phyloP scores from a whole-genome alignment of 1,140 invertebrate species.

The Drosophila bifasciata region DNA sequence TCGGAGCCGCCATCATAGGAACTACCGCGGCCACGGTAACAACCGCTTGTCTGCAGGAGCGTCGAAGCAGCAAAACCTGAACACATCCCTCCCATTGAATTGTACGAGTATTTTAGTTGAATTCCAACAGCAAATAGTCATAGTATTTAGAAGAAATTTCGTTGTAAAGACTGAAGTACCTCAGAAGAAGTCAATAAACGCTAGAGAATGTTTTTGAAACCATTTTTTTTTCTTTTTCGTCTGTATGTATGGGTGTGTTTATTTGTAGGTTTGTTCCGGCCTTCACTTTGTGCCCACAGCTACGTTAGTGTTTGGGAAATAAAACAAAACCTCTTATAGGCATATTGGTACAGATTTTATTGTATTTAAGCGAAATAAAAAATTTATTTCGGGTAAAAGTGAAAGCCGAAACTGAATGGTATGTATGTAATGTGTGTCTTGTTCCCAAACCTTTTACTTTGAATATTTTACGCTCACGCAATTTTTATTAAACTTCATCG shows the following conservation, averaged over 20 bases:
- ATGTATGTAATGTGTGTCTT: constrained; percentile 33
- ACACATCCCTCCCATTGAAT: constrained; percentile 11
- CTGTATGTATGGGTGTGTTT: constrained; percentile 11
- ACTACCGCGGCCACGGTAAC: constrained; percentile 71
- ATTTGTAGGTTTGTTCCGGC: constrained; percentile 23
- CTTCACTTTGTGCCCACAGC: constrained; percentile 33
- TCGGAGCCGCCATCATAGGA: constrained; percentile 72
- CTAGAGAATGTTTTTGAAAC: constrained; percentile 71
- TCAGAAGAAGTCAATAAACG: constrained; percentile 81
- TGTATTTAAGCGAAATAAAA: constrained; percentile 26
- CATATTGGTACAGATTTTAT: constrained; percentile 39
- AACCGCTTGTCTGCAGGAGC: constrained; percentile 64
- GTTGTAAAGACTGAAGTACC: constrained; percentile 83
- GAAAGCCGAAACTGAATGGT: constrained; percentile 41
- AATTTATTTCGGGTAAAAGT: constrained; percentile 19
- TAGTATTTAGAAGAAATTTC: constrained; percentile 73
- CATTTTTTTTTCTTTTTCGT: constrained; percentile 2
- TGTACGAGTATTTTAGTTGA: constrained; percentile 65
- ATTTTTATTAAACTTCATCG: constrained; percentile 73
- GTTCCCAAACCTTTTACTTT: constrained; percentile 57
- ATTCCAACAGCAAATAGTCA: constrained; percentile 67
- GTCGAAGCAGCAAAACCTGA: constrained; percentile 62
- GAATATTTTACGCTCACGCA: constrained; percentile 57
- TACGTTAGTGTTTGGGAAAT: constrained; percentile 12
- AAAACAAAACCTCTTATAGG: constrained; percentile 35